Base-by-base conservation (phyloP, 1,140 invertebrate genomes). In the Scaptomyza montana region DNA sequence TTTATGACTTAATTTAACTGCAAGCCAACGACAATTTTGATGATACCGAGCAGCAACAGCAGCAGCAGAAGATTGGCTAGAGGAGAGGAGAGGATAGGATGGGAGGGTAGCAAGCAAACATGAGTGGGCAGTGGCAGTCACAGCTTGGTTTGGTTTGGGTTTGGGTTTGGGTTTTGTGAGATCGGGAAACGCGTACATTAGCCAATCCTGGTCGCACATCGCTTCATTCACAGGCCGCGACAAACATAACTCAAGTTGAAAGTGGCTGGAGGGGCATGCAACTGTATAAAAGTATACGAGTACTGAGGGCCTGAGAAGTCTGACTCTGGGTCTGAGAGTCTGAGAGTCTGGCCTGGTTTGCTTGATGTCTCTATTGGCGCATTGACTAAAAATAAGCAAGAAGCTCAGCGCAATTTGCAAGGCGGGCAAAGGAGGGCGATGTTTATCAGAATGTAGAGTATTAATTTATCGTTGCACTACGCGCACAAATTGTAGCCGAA, bases 1-100 rank as follows among this genome's bases (percentile, higher is more conserved):
- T 91, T 91, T 91, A 91, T 91, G 90, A 90, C 90, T 91, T 91
- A 91, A 91, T 91, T 91, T 91, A 91, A 91, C 89, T 91, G 84
- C 84, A 69, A 87, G 84, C 84, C 84, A 87, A 87, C 84, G 84
- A 87, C 84, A 87, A 87, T 87, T 87, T 87, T 87, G 82, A 86
- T 81, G 82, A 86, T 86, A 87, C 67, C 60, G 57, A 56, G 43
- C 56, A 41, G 57, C 46, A 46, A 25, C 47, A 56, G 43, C 56
- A 41, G 57, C 46, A 46, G 33, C 47, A 7, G 55, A 4, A 47
- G 36, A 7, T 47, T 3, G 30, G 50, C 36, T 41, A 53, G 55
- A 8, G 46, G 43, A 53, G 55, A 8, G 46, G 47, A 19, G 19
- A 39, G 10, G 53, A 7, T 33, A 19, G 9, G 9, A 21, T 21